A percentile compares a stretch with the other conserved stretches of the same genome.
Conservation (phyloP, 2,113 vertebrate species). For the Psammodynastes pulverulentus region DNA sequence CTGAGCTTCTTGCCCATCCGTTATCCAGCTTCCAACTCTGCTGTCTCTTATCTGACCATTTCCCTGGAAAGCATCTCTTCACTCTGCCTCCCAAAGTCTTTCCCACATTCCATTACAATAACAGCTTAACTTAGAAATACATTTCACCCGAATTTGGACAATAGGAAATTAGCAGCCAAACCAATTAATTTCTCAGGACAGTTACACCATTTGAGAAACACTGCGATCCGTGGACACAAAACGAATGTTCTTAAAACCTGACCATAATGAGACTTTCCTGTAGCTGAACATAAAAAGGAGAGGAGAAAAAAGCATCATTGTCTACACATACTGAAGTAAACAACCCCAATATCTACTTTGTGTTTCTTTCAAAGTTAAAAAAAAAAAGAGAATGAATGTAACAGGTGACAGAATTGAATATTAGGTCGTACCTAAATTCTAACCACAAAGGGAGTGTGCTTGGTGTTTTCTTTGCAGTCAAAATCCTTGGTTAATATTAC, state of each 20-base stretch:
- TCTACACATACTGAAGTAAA: neutral
- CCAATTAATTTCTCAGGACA: neutral
- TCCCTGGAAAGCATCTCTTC: neutral
- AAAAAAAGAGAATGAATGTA: neutral
- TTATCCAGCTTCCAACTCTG: neutral
- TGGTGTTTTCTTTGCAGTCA: neutral
- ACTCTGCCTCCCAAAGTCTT: neutral
- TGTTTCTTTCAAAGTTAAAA: neutral
- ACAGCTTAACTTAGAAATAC: slow-evolving; percentile 9
- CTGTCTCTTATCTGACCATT: neutral
- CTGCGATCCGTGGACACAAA: neutral
- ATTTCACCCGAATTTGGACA: neutral
- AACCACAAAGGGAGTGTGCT: neutral
- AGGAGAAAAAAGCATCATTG: neutral
- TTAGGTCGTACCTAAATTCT: neutral
- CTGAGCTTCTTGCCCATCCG: neutral
- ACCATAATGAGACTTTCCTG: neutral
- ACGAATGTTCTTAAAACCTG: neutral
- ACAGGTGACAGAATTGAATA: neutral
- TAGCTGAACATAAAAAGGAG: neutral
- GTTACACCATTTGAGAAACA: neutral
- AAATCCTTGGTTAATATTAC: neutral
- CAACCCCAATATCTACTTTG: neutral
- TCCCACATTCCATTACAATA: slow-evolving; percentile 1
- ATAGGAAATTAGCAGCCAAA: slow-evolving; percentile 2